Base-by-base conservation (phyloP, 64 coral and sea anemone genomes). In the Hydrozoanthus tunicans region DNA sequence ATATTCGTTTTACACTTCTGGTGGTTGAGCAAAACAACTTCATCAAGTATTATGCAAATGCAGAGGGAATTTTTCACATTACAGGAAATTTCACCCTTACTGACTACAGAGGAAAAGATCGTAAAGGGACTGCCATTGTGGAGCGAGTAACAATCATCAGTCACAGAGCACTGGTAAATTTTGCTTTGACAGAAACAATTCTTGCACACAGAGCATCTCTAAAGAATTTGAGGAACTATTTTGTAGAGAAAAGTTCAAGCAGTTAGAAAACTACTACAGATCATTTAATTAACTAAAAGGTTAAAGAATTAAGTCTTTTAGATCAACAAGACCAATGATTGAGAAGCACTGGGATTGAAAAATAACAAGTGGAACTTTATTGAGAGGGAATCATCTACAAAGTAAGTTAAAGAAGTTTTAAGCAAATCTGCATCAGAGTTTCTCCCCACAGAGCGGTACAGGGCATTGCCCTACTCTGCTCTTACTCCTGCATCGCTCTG, bases 101-200 rank as follows among this genome's bases (percentile, higher is more conserved):
- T 59, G 83, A 86, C 10, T 86, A 86, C 68, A 71, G 26, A 69
- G 67, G n/a, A 6, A 59, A 73, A 15, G 54, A 73, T 10, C 9
- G 9, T 6, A 55, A 72, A 26, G 83, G 83, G 10, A 86, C 83
- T 73, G 83, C 59, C 6, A 1, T 86, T 58, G 83, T 86, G 9
- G 83, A 86, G 6, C 71, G 23, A 55, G 54, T 60, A 4, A 86
- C 67, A 55, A 32, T 86, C 7, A 73, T 68, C 4, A 86, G 66
- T 57, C 83, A 86, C 67, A 86, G 83, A 73, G 83, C 83, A 6
- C 5, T 86, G 68, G 55, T 86, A 24, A 86, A 86, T 53, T 73
- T 73, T 86, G 83, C 67, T 4, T 56, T 86, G 10, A 68, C 52
- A 86, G 83, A 86, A 56, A 55, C 83, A 10, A 56, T 73, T 57